Evolutionary conservation across 2,113 vertebrate species (phyloP).

Genomic region (Progne subis): DNA sequence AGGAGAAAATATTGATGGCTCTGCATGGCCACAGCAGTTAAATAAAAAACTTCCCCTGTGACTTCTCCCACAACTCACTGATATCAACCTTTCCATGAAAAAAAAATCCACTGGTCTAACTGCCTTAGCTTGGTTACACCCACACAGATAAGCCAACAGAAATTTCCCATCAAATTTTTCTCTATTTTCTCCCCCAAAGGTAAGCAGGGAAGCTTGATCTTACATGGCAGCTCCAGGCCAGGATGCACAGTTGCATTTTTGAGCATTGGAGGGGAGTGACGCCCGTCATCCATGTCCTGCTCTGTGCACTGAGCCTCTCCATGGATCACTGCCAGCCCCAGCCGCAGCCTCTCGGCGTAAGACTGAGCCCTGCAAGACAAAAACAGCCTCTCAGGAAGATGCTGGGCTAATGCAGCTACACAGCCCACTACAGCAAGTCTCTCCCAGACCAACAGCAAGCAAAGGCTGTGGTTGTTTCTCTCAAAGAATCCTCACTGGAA

Average conservation of each 20-base stretch:
- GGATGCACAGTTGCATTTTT: slow-evolving; percentile 91
- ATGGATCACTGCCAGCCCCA: slow-evolving; percentile 95
- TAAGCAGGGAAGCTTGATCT: slow-evolving; percentile 60
- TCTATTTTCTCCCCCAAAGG: neutral
- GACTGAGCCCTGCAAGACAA: slow-evolving; percentile 88
- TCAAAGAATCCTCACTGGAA: neutral
- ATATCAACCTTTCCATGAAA: neutral
- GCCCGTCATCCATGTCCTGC: slow-evolving; percentile 95
- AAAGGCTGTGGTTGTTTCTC: neutral
- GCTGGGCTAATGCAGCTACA: neutral
- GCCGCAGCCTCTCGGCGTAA: slow-evolving; percentile 90
- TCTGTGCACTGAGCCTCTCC: slow-evolving; percentile 96
- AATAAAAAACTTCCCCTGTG: neutral
- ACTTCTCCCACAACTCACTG: neutral
- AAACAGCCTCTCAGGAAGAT: neutral
- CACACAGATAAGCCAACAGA: neutral
- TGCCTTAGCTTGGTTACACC: neutral
- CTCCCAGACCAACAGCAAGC: neutral
- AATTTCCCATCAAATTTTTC: neutral
- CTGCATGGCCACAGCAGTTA: neutral
- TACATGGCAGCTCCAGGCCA: slow-evolving; percentile 92
- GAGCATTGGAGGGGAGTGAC: slow-evolving; percentile 93
- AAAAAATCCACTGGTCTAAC: neutral
- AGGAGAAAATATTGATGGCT: neutral
- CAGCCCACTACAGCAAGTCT: neutral